Conservation (phyloP, 2,888 invertebrate genomes). For the Perithous albicinctus region DNA sequence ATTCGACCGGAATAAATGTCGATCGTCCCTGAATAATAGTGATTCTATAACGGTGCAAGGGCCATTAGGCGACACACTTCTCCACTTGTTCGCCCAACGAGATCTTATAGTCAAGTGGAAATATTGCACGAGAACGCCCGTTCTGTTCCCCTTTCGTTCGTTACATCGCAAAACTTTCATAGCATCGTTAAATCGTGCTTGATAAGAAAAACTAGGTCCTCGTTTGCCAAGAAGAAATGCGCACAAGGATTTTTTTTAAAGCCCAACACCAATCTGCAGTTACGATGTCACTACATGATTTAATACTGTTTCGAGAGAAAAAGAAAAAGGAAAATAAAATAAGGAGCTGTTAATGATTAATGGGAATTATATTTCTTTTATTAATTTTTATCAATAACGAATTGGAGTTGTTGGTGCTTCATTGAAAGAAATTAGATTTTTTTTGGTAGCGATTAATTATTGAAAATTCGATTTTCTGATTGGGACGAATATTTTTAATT, state of each 20-base stretch:
- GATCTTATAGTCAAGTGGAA: slow-evolving; percentile 12
- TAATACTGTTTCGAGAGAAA: neutral
- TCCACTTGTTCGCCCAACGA: slow-evolving; percentile 15
- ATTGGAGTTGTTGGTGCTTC: too few relatives aligned
- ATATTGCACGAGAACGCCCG: neutral
- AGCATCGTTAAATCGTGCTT: slow-evolving; percentile 15
- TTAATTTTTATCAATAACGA: too few relatives aligned
- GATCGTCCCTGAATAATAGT: slow-evolving; percentile 34
- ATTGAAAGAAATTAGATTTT: too few relatives aligned
- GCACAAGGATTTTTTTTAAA: neutral
- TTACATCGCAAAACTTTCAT: slow-evolving; percentile 30
- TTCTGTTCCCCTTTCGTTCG: slow-evolving; percentile 38
- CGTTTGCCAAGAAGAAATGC: slow-evolving; percentile 7
- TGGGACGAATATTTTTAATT: too few relatives aligned
- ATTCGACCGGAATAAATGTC: slow-evolving; percentile 27
- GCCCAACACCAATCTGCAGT: neutral
- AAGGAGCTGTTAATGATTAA: too few relatives aligned
- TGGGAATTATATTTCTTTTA: too few relatives aligned
- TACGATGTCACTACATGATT: neutral
- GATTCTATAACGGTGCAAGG: neutral
- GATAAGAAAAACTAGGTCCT: slow-evolving; percentile 21
- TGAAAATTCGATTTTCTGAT: too few relatives aligned
- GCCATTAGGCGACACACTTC: slow-evolving; percentile 40
- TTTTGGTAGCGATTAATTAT: too few relatives aligned
- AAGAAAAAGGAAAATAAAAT: too few relatives aligned